Evolutionary conservation across 2,797 vertebrate genomes (phyloP), one percentile per base, ranked within the genome.

Genomic region (Enteromius trimaculatus): DNA sequence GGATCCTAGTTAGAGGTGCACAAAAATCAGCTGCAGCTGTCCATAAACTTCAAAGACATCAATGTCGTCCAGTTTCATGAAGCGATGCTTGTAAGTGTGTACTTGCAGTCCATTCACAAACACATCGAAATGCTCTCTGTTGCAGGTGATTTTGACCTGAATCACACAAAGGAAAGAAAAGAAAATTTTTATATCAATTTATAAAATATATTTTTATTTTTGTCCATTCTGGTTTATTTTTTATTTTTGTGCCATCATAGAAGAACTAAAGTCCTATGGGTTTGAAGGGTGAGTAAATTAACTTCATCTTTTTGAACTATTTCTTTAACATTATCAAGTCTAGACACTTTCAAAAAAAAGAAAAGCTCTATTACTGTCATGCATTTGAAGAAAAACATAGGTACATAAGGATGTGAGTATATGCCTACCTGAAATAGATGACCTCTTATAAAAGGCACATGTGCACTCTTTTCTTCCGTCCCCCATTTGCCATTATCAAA

Each of bases 81-180:
- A 53, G 8, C 93, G 91, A 70, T 95, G 92, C 3, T 7, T 77
- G 77, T 88, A 95, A 1, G 70, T 91, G 60, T 91, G 89, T 1
- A 81, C 29, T 79, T 95, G 93, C 17, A 85, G 88, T 6, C 95
- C 94, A 0, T 95, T 92, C 85, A 87, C 90, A 0, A 92, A 65
- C 51, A 96, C 92, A 66, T 78, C 92, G 89, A 92, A 92, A 82
- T 85, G 65, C 0, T 86, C 53, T 0, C 4, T 42, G 66, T 95
- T 93, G 82, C 95, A 96, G 51, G 60, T 37, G 79, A 96, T 95
- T 49, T 89, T 90, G 82, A 96, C 17, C 95, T 96, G 89, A 75
- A 92, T 90, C 21, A 79, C 51, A 51, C 16, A 81, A 58, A 21
- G 1, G 2, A 16, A 23, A 70, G n/a, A 44, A 60, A 26, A 5